Evolutionary conservation across 2,888 invertebrate genomes (phyloP).

Genomic region (Liposcelis brunnea): DNA sequence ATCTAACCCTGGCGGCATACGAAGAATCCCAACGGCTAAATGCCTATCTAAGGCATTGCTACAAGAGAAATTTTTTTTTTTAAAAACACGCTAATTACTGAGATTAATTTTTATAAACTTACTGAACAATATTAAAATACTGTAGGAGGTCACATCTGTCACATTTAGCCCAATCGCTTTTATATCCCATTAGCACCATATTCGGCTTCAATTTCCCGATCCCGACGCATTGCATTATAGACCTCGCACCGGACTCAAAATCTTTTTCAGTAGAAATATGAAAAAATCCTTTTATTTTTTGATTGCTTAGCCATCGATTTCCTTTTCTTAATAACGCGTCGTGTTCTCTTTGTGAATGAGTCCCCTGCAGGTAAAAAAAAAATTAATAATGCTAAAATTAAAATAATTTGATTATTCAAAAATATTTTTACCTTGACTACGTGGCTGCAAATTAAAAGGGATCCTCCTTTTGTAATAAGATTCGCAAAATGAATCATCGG

Average conservation of each 20-base stretch:
- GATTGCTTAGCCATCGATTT: conserved; percentile 1
- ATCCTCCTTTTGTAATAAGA: conserved; percentile 79
- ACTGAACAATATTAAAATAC: conserved; percentile 5
- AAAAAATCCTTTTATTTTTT: conserved; percentile 3
- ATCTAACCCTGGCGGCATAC: conserved; percentile 1
- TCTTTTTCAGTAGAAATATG: background rate
- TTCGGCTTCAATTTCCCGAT: background rate
- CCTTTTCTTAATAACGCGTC: background rate
- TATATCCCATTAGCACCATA: conserved; percentile 8
- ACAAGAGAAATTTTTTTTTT: background rate
- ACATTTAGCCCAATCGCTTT: conserved; percentile 2
- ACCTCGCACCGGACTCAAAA: background rate
- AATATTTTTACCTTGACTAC: conserved; percentile 15
- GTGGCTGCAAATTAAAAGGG: conserved; percentile 68
- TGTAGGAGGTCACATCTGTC: background rate
- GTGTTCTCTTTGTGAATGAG: background rate
- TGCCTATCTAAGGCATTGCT: conserved; percentile 3
- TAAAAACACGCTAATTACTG: too few species aligned
- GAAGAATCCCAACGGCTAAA: conserved; percentile 2
- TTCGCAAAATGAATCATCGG: conserved; percentile 81
- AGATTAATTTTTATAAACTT: too few species aligned
- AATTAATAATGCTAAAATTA: background rate
- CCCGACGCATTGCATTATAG: conserved; percentile 5
- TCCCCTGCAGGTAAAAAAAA: background rate
- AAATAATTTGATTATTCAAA: background rate